Percentiles rank a stretch among this genome's conserved stretches.
phyloP scores from a whole-genome alignment of 2,113 vertebrate genomes.

The Noctilio leporinus region DNA sequence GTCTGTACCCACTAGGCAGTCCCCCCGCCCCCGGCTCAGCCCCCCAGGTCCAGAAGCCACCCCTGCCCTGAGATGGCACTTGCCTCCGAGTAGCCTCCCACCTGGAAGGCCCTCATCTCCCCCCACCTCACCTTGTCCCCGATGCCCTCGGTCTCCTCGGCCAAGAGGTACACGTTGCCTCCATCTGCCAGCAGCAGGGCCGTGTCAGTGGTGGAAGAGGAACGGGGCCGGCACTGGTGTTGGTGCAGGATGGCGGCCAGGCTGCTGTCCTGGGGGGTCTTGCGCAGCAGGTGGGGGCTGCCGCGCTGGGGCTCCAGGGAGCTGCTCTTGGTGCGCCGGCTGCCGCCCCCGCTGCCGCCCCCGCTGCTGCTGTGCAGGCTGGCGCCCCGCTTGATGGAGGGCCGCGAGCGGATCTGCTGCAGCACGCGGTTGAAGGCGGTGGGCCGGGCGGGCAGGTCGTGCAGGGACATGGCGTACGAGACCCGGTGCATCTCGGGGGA shows the following conservation, averaged over 20 bases:
- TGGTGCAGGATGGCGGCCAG: conserved; percentile 84
- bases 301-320: conserved; percentile 80
- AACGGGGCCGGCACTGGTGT: conserved; percentile 85
- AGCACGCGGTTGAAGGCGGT: conserved; percentile 88
- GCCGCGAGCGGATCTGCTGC: conserved; percentile 87
- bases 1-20: no score
- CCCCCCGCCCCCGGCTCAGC: background rate
- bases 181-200: conserved; percentile 79
- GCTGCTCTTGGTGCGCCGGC: conserved; percentile 79
- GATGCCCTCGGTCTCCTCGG: conserved; percentile 79
- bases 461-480: conserved; percentile 86
- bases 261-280: conserved; percentile 82
- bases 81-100: no score
- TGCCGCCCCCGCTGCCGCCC: conserved; percentile 49
- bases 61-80: background rate
- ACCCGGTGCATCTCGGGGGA: conserved; percentile 89
- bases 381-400: conserved; percentile 84
- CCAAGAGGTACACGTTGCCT: conserved; percentile 70
- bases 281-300: conserved; percentile 83
- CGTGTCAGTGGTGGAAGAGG: conserved; percentile 86
- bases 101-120: background rate
- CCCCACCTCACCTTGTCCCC: conserved; percentile 79
- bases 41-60: background rate
- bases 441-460: conserved; percentile 84
- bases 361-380: conserved; percentile 79